phyloP scores from a whole-genome alignment of 2,113 vertebrate genomes.

The Ceyx melanurus region DNA sequence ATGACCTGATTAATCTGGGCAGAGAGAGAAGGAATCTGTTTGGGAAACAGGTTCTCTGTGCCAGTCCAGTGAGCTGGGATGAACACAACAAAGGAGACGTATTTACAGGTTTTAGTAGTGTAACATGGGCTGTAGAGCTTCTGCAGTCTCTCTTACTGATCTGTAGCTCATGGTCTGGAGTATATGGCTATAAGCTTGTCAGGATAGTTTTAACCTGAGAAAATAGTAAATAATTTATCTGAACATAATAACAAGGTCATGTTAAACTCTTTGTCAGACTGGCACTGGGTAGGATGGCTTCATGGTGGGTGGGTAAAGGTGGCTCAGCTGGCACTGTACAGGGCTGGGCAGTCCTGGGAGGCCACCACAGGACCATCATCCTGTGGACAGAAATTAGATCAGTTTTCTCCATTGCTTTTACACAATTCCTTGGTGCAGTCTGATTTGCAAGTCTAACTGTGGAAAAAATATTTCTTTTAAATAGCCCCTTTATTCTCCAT shows the following conservation, averaged over 20 bases:
- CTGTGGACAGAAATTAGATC: rapidly evolving
- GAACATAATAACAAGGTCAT: background rate
- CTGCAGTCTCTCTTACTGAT: background rate
- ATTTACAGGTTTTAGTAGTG: background rate
- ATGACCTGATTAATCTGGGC: background rate
- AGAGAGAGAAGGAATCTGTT: background rate
- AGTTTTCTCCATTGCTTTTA: background rate
- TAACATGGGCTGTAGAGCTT: background rate
- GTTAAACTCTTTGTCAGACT: background rate
- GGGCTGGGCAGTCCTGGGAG: background rate
- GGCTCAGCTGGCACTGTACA: rapidly evolving
- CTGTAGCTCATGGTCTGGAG: background rate
- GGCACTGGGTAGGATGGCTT: background rate
- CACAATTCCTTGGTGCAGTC: background rate
- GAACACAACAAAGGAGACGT: background rate
- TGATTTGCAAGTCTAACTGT: background rate
- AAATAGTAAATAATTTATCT: conserved; percentile 34
- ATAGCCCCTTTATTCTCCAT: background rate
- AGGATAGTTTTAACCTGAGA: background rate
- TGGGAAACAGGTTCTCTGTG: background rate
- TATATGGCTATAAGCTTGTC: conserved; percentile 20
- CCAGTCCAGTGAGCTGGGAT: background rate
- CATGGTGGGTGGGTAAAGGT: background rate
- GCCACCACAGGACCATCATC: background rate
- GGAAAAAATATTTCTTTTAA: background rate